These are phyloP conservation scores for Coreius guichenoti DNA, from an alignment of 2,797 vertebrate genomes.

Conservation along the genomic window DNA sequence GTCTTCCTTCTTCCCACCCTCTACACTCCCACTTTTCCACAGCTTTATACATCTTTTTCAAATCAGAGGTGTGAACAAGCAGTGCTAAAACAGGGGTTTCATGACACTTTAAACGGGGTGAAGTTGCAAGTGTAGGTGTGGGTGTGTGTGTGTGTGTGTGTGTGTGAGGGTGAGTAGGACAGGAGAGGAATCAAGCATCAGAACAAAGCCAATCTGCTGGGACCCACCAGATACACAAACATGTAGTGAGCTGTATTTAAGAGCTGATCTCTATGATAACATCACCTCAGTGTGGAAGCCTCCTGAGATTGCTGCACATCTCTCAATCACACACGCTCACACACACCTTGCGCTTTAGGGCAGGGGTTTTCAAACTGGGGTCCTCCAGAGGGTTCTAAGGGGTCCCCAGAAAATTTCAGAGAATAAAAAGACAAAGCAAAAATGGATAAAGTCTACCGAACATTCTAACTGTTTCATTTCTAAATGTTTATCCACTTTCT, in stretches of 20 bases:
- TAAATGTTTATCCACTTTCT: no score
- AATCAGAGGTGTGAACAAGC: no score
- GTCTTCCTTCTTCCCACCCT: background rate
- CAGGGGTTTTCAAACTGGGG: no score
- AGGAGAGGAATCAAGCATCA: constrained; percentile 23
- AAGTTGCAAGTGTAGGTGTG: background rate
- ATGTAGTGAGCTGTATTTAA: constrained; percentile 52
- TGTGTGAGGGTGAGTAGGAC: constrained; percentile 15
- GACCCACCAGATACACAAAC: constrained; percentile 57
- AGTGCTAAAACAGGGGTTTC: background rate
- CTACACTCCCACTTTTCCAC: background rate
- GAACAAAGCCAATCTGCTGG: constrained; percentile 44
- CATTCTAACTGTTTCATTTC: no score
- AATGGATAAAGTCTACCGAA: no score
- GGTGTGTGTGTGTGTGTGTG: constrained; percentile 11
- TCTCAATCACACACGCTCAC: constrained; percentile 25
- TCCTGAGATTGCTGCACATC: constrained; percentile 42
- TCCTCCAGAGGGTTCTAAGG: no score
- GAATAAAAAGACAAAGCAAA: no score
- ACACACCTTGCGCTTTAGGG: constrained; percentile 31
- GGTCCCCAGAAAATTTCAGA: no score
- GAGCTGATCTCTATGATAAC: constrained; percentile 52
- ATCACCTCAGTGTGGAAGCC: constrained; percentile 47
- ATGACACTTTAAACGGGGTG: no score
- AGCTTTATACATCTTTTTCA: background rate